Base-by-base conservation (phyloP, 1,140 invertebrate genomes). In the Meloidogyne floridensis region DNA sequence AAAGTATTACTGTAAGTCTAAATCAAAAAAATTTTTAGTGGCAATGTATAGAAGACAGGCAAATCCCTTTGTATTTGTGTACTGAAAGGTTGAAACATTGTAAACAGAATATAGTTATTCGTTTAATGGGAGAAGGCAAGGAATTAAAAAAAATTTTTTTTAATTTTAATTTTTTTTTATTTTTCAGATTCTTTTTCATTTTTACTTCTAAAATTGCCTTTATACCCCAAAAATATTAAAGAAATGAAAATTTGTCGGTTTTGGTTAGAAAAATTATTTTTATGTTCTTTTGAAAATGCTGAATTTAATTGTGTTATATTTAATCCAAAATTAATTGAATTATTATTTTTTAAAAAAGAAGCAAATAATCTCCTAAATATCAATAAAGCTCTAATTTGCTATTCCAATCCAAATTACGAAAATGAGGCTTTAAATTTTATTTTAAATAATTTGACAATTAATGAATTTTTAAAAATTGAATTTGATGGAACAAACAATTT, bases 401-500 rank as follows among this genome's bases (percentile, higher is more conserved):
- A n/a, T 65, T 4, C 15, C 4, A 65, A 65, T 18, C 59, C 15
- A 65, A 65, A 65, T 18, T 65, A n/a, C n/a, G 59, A 65, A 65
- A 6, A n/a, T 65, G 5, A n/a, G 15, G 59, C 59, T n/a, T 65
- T 65, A 65, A 65, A 65, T 6, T 65, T 65, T 65, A 18, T 65
- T 65, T 7, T 65, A 6, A 65, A 65, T 65, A 6, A 65, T 65
- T 65, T 65, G 6, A 6, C 59, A 7, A 65, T 65, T 65, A 65
- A n/a, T n/a, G 59, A 65, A 65, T n/a, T 65, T n/a, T 65, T 65
- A n/a, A 65, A 65, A 65, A 18, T 65, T 13, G 59, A 65, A 65
- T n/a, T 65, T 65, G 13, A 15, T 59, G 56, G 4, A 15, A 3
- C 56, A 15, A 15, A 59, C 15, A 15, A 59, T 59, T 59, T 59